Evolutionary conservation across 1,140 invertebrate genomes (phyloP).

Genomic region (Micrasema longulum): DNA sequence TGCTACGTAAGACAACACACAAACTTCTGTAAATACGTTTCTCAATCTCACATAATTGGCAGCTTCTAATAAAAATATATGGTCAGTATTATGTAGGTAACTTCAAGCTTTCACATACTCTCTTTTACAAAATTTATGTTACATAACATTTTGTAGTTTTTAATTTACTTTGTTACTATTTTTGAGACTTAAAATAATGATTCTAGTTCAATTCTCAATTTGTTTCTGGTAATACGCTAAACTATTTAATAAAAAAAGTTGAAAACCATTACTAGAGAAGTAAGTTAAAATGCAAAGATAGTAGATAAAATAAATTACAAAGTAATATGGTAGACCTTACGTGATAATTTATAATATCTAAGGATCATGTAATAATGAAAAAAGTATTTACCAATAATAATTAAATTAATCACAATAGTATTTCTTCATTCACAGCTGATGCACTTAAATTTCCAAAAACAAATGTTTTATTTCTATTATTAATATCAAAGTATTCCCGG

Average conservation of each 20-base stretch:
- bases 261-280: too few species aligned
- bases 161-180: too few species aligned
- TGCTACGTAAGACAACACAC: too few species aligned
- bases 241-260: too few species aligned
- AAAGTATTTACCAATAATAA: conserved; percentile 20
- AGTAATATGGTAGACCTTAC: not conserved
- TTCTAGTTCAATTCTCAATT: too few species aligned
- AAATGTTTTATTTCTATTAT: not conserved
- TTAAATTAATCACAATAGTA: conserved; percentile 45
- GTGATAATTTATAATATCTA: conserved; percentile 42
- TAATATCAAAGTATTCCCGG: conserved; percentile 25
- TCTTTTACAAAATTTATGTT: not conserved
- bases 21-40: not conserved
- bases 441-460: conserved; percentile 16
- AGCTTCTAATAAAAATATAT: conserved; percentile 26
- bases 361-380: conserved; percentile 51
- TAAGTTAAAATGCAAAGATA: not conserved
- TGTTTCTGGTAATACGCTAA: too few species aligned
- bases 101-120: conserved; percentile 6
- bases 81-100: conserved; percentile 22
- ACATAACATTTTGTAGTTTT: too few species aligned
- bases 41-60: conserved; percentile 10
- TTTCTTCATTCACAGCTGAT: conserved; percentile 42
- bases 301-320: not conserved
- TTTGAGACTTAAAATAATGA: too few species aligned